Percentiles rank a stretch among this genome's conserved stretches.
phyloP scores from a whole-genome alignment of 1,140 invertebrate species.

The Mesaphorura yosii region DNA sequence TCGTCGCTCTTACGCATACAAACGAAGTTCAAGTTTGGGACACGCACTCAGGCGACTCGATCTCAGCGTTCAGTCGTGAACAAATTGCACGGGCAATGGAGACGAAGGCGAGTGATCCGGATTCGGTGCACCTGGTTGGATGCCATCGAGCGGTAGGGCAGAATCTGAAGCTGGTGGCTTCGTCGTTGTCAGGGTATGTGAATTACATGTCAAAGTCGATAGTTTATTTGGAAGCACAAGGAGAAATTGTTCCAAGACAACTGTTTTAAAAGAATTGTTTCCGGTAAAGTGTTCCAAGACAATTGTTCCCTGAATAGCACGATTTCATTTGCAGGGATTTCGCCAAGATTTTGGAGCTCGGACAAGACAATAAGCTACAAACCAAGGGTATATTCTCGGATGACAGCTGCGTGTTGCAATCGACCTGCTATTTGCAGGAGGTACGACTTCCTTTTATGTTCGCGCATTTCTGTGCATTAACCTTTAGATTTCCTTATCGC shows the following conservation, averaged over 20 bases:
- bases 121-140: constrained; percentile 55
- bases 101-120: constrained; percentile 44
- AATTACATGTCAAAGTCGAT: background rate
- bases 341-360: constrained; percentile 13
- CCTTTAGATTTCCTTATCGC: background rate
- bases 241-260: constrained; percentile 44
- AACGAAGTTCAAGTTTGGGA: constrained; percentile 61
- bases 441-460: too few relatives aligned
- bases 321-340: too few relatives aligned
- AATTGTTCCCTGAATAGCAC: too few relatives aligned
- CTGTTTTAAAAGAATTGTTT: too few relatives aligned
- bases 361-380: constrained; percentile 42
- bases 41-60: constrained; percentile 46
- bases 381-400: constrained; percentile 32
- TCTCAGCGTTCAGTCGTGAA: constrained; percentile 45
- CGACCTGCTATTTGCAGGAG: constrained; percentile 12
- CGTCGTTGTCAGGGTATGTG: constrained; percentile 43
- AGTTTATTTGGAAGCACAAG: background rate
- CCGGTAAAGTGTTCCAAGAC: too few relatives aligned
- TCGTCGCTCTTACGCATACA: constrained; percentile 56
- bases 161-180: constrained; percentile 50
- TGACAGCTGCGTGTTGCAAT: constrained; percentile 18
- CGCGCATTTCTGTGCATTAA: constrained; percentile 6
- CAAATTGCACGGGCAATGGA: constrained; percentile 41
- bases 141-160: constrained; percentile 37